phyloP scores from a whole-genome alignment of 92 coral and sea anemone genomes.

The Paragorgia papillata region DNA sequence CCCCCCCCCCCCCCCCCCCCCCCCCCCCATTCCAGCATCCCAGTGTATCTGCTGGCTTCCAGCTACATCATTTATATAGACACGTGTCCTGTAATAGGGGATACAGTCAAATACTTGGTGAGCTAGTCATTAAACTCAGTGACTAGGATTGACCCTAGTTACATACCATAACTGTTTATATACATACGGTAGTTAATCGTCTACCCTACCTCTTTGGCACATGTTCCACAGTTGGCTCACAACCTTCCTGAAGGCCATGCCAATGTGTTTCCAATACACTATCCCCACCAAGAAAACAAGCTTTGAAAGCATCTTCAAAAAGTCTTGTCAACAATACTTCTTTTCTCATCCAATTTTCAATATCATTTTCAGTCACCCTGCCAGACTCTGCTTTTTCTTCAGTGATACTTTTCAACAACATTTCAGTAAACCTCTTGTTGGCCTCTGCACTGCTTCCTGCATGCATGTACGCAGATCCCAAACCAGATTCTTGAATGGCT shows the following conservation, averaged over 20 bases:
- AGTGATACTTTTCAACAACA: constrained; percentile 63
- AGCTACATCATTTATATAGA: no score
- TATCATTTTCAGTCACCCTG: constrained; percentile 58
- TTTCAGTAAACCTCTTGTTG: constrained; percentile 69
- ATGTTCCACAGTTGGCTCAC: constrained; percentile 85
- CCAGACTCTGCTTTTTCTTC: constrained; percentile 64
- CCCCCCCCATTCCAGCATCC: no score
- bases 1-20: no score
- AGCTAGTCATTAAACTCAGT: no score
- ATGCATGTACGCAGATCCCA: constrained; percentile 70
- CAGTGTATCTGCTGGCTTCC: no score
- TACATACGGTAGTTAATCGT: no score
- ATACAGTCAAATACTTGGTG: no score
- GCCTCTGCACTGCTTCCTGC: constrained; percentile 53
- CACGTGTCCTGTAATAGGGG: no score
- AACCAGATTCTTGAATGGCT: constrained; percentile 70
- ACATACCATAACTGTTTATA: background rate
- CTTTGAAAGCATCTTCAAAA: constrained; percentile 77
- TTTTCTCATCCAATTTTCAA: constrained; percentile 69
- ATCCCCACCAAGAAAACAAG: constrained; percentile 79
- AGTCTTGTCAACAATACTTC: constrained; percentile 73
- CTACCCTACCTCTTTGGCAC: constrained; percentile 44
- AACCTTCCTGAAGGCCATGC: constrained; percentile 90
- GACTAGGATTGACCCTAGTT: background rate
- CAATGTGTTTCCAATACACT: constrained; percentile 69